Percentiles rank a stretch among this genome's conserved stretches.
phyloP scores from a whole-genome alignment of 2,113 vertebrate species.

The Cochlearius cochlearius region DNA sequence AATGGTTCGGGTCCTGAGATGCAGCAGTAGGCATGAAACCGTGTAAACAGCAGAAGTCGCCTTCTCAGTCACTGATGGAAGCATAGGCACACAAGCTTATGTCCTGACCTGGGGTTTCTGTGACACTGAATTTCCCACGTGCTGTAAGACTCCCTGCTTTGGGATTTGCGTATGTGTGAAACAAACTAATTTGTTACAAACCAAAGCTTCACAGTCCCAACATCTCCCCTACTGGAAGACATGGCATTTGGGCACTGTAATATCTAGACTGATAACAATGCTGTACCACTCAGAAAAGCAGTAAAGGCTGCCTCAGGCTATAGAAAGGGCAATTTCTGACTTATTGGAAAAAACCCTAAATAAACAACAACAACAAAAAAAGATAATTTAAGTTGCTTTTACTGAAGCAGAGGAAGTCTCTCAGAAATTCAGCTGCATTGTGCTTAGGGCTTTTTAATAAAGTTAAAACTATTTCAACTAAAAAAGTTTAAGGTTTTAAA shows the following conservation, averaged over 20 bases:
- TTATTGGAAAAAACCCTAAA: background rate
- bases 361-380: background rate
- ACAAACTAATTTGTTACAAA: background rate
- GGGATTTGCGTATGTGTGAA: background rate
- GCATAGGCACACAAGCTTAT: background rate
- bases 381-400: background rate
- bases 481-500: background rate
- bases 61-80: background rate
- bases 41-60: background rate
- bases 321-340: background rate
- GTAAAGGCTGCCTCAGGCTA: background rate
- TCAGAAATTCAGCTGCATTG: background rate
- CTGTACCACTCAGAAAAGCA: background rate
- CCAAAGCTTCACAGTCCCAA: background rate
- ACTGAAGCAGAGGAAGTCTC: background rate
- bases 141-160: background rate
- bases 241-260: background rate
- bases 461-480: background rate
- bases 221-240: background rate
- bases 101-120: background rate
- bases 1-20: accelerated
- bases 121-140: background rate
- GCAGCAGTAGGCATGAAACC: background rate
- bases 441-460: background rate
- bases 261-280: background rate